These are phyloP conservation scores for Miichthys miiuy DNA, from an alignment of 2,797 vertebrate genomes.

Conservation along the genomic window DNA sequence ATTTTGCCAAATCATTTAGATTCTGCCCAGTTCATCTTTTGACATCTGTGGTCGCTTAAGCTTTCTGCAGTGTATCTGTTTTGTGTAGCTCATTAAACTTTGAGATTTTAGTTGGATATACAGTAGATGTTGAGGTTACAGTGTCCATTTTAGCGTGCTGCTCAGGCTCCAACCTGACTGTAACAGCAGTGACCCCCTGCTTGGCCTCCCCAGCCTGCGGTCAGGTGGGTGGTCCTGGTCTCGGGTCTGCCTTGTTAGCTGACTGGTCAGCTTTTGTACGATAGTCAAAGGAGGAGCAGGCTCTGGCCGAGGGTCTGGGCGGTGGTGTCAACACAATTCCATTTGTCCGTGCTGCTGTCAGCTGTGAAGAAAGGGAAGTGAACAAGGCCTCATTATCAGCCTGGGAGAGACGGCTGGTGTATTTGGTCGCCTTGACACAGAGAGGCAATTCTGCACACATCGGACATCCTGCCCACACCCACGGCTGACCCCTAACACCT, in stretches of 20 bases:
- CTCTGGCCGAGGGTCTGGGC: conserved; percentile 63
- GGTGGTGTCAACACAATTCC: conserved; percentile 75
- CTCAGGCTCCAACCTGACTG: conserved; percentile 57
- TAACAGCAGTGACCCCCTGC: conserved; percentile 52
- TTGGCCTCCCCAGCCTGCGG: conserved; percentile 18
- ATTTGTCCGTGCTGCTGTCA: conserved; percentile 82
- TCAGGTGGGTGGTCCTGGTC: conserved; percentile 79
- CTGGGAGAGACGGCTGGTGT: conserved; percentile 57
- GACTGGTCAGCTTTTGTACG: conserved; percentile 80
- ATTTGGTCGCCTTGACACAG: conserved; percentile 60
- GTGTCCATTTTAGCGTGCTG: conserved; percentile 28
- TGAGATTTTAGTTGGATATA: conserved; percentile 2
- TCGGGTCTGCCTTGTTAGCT: conserved; percentile 57
- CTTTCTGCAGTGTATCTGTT: neutral
- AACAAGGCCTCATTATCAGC: conserved; percentile 76
- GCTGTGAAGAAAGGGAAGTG: conserved; percentile 78
- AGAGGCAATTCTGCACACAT: conserved; percentile 70
- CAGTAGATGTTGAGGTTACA: conserved; percentile 21
- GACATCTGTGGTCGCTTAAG: conserved; percentile 23
- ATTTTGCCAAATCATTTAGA: conserved; percentile 53
- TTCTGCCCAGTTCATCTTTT: conserved; percentile 45
- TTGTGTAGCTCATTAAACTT: conserved; percentile 18
- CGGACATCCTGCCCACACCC: conserved; percentile 78
- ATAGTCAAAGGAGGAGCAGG: conserved; percentile 71
- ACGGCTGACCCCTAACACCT: conserved; percentile 59